Base-by-base conservation (phyloP, 1,140 invertebrate species). In the Microplitis mediator region DNA sequence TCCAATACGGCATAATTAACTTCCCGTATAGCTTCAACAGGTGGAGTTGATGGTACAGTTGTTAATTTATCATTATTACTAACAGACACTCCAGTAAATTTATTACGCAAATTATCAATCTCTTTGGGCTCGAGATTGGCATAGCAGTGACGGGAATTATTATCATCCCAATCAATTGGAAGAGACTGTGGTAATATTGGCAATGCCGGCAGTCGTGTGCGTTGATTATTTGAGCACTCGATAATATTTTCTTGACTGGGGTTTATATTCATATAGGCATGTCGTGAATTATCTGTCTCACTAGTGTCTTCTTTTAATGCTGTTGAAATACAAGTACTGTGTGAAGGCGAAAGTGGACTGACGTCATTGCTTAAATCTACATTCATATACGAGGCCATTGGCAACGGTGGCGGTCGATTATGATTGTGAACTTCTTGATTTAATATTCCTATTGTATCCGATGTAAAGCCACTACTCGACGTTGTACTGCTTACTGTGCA, bases 1-100 rank as follows among this genome's bases (percentile, higher is more conserved):
- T 95, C 94, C 62, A 95, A 84, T 63, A 93, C 86, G 6, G 93
- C 92, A 84, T 95, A 95, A 82, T 94, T 95, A 1, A 95, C 90
- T 85, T 91, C 90, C 54, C 88, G 79, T 16, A 87, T 86, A 36
- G 86, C 84, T 78, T 78, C 32, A 73, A 39, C 39, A 4, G 81
- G 70, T 78, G 84, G 86, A 76, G 82, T 89, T 75, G 83, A 88
- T 77, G 81, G 88, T 76, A 82, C 89, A 76, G 79, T 77, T 78
- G 79, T 84, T 77, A 66, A 88, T 51, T 83, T 85, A n/a, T 90
- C 83, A 4, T 50, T 4, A 16, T 3, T 36, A 60, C 52, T 69
- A 4, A 3, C 69, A 78, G 87, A 80, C 1, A 78, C 76, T 11
- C 77, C 75, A 4, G 84, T 82, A 66, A 83, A 85, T 69, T 83